A percentile compares a stretch with the other conserved stretches of the same genome.
phyloP scores from a whole-genome alignment of 2,113 vertebrate genomes.

The Chloropsis cyanopogon region DNA sequence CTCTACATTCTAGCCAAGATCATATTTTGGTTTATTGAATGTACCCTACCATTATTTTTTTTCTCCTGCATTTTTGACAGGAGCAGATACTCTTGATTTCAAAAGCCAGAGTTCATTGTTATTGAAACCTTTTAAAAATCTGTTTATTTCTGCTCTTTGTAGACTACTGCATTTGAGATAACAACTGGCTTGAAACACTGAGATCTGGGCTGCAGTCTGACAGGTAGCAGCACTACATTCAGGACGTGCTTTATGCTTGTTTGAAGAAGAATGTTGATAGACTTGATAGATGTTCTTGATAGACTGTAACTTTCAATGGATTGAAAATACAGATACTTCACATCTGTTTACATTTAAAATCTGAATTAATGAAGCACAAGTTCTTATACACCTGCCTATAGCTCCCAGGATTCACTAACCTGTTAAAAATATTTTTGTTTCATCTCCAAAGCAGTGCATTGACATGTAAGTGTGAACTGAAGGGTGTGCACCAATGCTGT shows the following conservation, averaged over 20 bases:
- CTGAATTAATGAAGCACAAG: not conserved
- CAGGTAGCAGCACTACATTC: not conserved
- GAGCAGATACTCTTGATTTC: not conserved
- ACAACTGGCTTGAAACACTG: not conserved
- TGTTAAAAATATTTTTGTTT: not conserved
- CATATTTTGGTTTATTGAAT: not conserved
- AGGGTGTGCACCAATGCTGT: slow-evolving; percentile 2
- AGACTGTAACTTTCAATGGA: slow-evolving; percentile 55
- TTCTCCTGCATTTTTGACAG: not conserved
- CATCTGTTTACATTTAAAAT: not conserved
- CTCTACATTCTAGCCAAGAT: not conserved
- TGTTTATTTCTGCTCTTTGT: not conserved
- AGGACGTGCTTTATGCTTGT: not conserved
- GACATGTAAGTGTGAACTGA: not conserved
- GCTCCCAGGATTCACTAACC: not conserved
- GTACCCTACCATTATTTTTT: not conserved
- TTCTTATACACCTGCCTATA: not conserved
- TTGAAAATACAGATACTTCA: not conserved
- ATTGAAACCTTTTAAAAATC: not conserved
- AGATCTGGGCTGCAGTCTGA: not conserved
- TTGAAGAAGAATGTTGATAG: not conserved
- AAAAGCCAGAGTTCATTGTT: not conserved
- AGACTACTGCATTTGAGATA: not conserved
- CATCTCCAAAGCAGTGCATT: not conserved
- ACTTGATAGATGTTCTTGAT: not conserved